Percentiles rank a stretch among this genome's conserved stretches.
These are phyloP conservation scores for Periophthalmus modestus DNA, from an alignment of 2,113 vertebrate species.

Conservation along the genomic window DNA sequence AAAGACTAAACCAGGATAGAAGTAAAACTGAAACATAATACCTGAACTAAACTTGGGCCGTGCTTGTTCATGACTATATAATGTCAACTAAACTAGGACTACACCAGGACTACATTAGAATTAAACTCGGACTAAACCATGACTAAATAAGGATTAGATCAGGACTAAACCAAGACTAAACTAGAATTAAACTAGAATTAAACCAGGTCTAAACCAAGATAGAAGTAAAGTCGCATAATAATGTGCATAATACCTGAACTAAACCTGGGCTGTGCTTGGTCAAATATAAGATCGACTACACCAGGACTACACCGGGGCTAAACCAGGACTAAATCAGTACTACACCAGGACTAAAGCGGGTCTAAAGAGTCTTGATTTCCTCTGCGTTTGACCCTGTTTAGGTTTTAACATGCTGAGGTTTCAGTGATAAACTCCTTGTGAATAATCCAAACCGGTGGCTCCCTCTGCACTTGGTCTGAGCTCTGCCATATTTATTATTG, in stretches of 20 bases:
- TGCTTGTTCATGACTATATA: no score
- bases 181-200: neutral
- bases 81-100: no score
- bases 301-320: neutral
- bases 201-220: no score
- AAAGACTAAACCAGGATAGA: no score
- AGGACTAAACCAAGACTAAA: no score
- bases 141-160: no score
- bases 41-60: neutral
- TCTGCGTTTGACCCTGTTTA: neutral
- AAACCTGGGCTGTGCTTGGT: no score
- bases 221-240: no score
- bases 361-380: neutral
- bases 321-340: neutral
- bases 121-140: no score
- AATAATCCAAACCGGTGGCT: neutral
- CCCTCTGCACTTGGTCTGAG: neutral
- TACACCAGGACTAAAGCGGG: neutral
- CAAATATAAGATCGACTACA: no score
- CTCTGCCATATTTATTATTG: neutral
- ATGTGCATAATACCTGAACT: no score
- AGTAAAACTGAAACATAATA: neutral
- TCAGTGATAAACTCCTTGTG: neutral
- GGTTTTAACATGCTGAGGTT: neutral
- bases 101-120: no score